Base-by-base conservation (phyloP, 37 sponge, comb jelly and placozoan species). In the Spongia lamella region DNA sequence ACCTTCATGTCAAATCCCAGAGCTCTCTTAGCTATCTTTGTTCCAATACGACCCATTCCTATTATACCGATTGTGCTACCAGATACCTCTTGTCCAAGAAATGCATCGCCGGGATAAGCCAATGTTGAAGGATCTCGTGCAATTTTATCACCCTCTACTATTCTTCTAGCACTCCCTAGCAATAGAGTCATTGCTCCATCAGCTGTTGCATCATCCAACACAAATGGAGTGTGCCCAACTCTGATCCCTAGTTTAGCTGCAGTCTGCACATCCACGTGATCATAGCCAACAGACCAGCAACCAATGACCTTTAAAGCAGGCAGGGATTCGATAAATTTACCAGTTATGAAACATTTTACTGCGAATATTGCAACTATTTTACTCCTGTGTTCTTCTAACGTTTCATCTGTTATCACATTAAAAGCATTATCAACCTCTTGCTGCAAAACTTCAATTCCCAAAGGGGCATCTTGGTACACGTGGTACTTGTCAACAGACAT, bases 21-120 rank as follows among this genome's bases (percentile, higher is more conserved):
- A 0, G 89, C 90, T 68, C 93, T 68, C 47, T 79, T 73, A 1
- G 96, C 96, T 15, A 95, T 55, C 38, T 83, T 80, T 7, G 27
- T 25, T 35, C 96, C 96, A 30, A 95, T 88, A 27, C 93, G 39
- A 34, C 96, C 96, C 96, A 95, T 91, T 36, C 96, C 96, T 32
- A 95, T 72, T 20, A 95, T 88, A 5, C 96, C 96, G 3, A 88
- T 56, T 22, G 86, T 89, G 16, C 59, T 83, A 15, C 86, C 83
- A 35, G 66, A 75, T 29, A 95, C 93, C 38, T 88, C 82, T 19
- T 34, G 25, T 7, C 89, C 89, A 36, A 70, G 69, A 79, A 82
- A 78, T 39, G 38, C 56, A 17, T 29, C 7, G 21, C 77, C 74
- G 1, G 20, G 30, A 47, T 75, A 79, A 14, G 0, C 0, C 19